These are phyloP conservation scores for Alentia gelatinosa DNA, from an alignment of 2,888 invertebrate genomes.

Conservation along the genomic window DNA sequence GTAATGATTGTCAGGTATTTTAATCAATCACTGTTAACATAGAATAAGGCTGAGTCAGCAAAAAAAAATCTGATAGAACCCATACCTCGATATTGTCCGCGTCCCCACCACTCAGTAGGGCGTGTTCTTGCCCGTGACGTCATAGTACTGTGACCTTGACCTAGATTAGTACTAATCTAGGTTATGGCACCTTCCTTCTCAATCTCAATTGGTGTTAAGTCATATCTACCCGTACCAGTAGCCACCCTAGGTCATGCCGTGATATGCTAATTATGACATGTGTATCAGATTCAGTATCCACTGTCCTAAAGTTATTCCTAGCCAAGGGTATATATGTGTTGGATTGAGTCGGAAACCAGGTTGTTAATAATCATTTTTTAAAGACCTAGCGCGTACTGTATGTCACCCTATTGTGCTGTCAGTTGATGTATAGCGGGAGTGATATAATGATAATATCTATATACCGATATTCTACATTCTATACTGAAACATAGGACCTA, in stretches of 20 bases:
- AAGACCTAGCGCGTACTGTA: neutral
- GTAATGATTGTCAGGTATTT: neutral
- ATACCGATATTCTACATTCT: constrained; percentile 27
- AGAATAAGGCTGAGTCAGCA: neutral
- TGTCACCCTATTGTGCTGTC: neutral
- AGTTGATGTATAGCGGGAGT: constrained; percentile 23
- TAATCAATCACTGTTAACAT: neutral
- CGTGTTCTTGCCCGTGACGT: neutral
- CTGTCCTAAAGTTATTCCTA: neutral
- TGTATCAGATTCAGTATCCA: neutral
- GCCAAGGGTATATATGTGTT: neutral
- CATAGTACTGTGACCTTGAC: constrained; percentile 1
- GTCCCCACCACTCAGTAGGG: neutral
- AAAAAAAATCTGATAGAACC: neutral
- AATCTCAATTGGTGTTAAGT: neutral
- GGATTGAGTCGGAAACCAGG: neutral
- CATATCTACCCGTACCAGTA: constrained; percentile 7
- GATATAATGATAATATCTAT: neutral
- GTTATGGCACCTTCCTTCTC: neutral
- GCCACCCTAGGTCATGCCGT: neutral
- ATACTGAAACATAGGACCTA: constrained; percentile 31
- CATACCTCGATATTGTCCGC: constrained; percentile 41
- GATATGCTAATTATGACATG: neutral
- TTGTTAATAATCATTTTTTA: neutral
- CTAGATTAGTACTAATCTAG: neutral